A percentile compares a stretch with the other conserved stretches of the same genome.
These are phyloP conservation scores for Thereva nobilitata DNA, from an alignment of 2,888 invertebrate genomes.

Conservation along the genomic window DNA sequence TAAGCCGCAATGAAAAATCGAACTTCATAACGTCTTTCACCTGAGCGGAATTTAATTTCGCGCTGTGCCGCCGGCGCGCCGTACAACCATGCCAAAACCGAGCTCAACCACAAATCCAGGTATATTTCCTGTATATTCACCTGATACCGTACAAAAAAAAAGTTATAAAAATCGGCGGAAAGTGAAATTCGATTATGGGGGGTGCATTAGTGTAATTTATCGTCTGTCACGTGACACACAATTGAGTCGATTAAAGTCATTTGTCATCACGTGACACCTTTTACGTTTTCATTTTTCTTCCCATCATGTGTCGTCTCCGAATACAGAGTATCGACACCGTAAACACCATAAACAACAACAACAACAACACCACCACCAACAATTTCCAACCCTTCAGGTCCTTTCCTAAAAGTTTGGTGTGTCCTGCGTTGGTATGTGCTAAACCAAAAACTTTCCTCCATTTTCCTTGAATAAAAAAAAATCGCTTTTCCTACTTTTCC, in stretches of 20 bases:
- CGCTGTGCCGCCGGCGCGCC: too few relatives aligned
- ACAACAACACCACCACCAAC: background rate
- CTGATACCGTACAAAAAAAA: too few relatives aligned
- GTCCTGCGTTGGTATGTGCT: too few relatives aligned
- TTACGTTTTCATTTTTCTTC: constrained; percentile 39
- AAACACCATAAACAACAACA: background rate
- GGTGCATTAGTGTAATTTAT: constrained; percentile 41
- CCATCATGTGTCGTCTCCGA: constrained; percentile 2
- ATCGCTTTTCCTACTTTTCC: too few relatives aligned
- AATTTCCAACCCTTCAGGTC: constrained; percentile 2
- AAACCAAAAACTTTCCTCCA: too few relatives aligned
- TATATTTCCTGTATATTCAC: too few relatives aligned
- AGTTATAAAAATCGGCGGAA: constrained; percentile 16
- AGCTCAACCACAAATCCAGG: too few relatives aligned
- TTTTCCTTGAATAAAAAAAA: too few relatives aligned
- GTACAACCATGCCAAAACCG: too few relatives aligned
- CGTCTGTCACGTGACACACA: constrained; percentile 42
- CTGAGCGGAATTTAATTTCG: too few relatives aligned
- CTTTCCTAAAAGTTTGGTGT: background rate
- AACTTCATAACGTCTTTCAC: too few relatives aligned
- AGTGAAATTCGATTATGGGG: constrained; percentile 34
- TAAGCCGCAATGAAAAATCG: too few relatives aligned
- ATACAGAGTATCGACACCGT: background rate
- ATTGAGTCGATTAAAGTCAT: constrained; percentile 42
- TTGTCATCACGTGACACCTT: constrained; percentile 43